These are phyloP conservation scores for Melanerpes formicivorus DNA, from an alignment of 2,113 vertebrate genomes.

Conservation along the genomic window DNA sequence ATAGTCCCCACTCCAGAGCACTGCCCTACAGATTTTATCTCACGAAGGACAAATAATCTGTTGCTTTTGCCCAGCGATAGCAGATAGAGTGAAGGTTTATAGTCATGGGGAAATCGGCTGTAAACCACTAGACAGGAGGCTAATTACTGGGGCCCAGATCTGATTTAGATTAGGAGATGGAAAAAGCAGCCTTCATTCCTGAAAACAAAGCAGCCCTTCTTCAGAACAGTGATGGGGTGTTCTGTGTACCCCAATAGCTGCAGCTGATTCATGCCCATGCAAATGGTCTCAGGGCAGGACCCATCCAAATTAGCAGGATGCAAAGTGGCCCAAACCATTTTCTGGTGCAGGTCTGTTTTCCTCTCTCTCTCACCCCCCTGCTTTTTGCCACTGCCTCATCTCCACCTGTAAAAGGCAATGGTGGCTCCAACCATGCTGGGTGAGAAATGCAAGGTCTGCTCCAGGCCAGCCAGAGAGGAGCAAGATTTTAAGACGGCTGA, in stretches of 20 bases:
- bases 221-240: rapidly evolving
- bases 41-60: neutral
- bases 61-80: neutral
- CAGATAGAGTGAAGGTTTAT: neutral
- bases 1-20: neutral
- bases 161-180: neutral
- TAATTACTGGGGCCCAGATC: neutral
- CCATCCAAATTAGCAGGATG: neutral
- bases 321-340: neutral
- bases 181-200: neutral
- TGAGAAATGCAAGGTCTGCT: neutral
- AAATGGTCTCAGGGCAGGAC: neutral
- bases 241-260: neutral
- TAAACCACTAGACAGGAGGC: neutral
- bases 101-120: neutral
- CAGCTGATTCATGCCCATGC: neutral
- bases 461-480: neutral
- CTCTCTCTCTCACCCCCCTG: neutral
- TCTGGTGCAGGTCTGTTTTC: neutral
- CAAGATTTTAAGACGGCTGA: neutral
- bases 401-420: neutral
- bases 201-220: neutral
- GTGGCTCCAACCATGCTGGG: neutral
- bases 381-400: neutral
- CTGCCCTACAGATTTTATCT: neutral